These are phyloP conservation scores for Morone chrysops DNA, from an alignment of 2,113 vertebrate genomes.

Conservation along the genomic window DNA sequence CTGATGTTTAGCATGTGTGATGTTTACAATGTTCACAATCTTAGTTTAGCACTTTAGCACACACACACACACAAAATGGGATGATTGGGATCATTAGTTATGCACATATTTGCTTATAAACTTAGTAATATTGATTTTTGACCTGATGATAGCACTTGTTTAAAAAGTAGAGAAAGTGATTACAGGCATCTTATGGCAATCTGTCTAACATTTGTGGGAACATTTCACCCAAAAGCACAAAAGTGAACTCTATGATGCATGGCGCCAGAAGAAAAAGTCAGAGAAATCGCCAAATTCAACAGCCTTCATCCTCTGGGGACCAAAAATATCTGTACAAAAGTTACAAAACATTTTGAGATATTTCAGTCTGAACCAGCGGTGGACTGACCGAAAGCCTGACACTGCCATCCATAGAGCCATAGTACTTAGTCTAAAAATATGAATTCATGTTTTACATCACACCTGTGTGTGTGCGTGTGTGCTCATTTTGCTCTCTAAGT, in stretches of 20 bases:
- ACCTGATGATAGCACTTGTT: neutral
- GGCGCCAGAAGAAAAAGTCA: neutral
- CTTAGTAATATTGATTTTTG: neutral
- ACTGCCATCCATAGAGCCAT: neutral
- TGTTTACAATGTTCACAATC: neutral
- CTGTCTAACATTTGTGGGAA: neutral
- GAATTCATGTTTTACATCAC: neutral
- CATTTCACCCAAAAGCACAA: neutral
- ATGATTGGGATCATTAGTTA: neutral
- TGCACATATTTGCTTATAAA: constrained; percentile 1
- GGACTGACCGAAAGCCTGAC: too few species aligned
- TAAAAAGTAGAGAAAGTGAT: neutral
- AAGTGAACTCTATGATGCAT: neutral
- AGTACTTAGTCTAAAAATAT: neutral
- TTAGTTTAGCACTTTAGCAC: neutral
- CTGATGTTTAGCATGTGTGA: constrained; percentile 1
- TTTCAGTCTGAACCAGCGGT: neutral
- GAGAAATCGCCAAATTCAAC: neutral
- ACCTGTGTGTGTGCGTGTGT: constrained; percentile 19
- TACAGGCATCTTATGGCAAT: neutral
- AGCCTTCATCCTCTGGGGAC: neutral
- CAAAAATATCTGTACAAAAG: neutral
- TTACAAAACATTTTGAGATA: neutral
- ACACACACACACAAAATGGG: neutral
- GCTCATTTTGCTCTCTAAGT: constrained; percentile 47